Evolutionary conservation across 2,888 invertebrate genomes (phyloP), one percentile per base, ranked within the genome.

Genomic region (Odontocerum albicorne): DNA sequence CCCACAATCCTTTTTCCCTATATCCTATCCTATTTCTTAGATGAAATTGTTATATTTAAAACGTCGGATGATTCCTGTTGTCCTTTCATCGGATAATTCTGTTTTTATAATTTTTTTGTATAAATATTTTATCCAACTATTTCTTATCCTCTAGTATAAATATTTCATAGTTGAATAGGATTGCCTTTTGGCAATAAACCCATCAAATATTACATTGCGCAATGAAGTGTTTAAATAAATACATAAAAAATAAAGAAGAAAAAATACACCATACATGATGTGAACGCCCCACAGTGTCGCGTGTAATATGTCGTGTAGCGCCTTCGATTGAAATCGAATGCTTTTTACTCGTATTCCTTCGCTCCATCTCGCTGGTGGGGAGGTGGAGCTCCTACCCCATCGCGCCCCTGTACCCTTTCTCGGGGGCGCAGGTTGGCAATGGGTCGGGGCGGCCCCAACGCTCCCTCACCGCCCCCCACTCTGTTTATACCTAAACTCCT

Each of bases 271-370:
- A n/a, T 7, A 12, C 12, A 2, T 13, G 16, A 43, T 51, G 36
- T 51, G 27, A 16, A 51, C 22, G 36, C 12, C 16, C 19, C 42
- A 7, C 27, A 22, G 40, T 38, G 17, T 51, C 60, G 50, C 55
- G 57, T 46, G 60, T 60, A 60, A 60, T 60, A 60, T 60, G 60
- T 60, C 57, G 57, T 53, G 55, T 43, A 53, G 58, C 58, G 58
- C 53, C 61, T 61, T 61, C 61, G 61, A 61, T 61, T 61, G 61
- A 61, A 61, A 61, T 61, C 61, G 57, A 62, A 60, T 59, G 57
- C 59, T 61, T 60, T 63, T 60, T 62, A 54, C 61, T 62, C 63
- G 62, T 62, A 57, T 58, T 51, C 52, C 62, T 55, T 61, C 62
- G 42, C 51, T 51, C 51, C 51, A 51, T 51, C 51, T 51, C 51